Base-by-base conservation (phyloP, 2,113 vertebrate genomes). In the Halcyon malimbica region DNA sequence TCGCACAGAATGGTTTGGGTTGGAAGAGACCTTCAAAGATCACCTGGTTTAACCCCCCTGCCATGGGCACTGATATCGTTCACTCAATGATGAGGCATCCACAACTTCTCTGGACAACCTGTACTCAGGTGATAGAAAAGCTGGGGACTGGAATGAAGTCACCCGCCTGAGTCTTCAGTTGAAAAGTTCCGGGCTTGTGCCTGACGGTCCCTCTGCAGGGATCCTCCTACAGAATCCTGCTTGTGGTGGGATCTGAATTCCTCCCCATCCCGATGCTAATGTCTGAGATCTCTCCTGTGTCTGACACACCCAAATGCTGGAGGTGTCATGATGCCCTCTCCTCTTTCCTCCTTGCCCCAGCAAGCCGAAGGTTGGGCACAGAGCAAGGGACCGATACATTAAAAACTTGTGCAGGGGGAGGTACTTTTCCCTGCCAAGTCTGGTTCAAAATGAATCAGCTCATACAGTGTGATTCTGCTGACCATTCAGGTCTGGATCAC, bases 321-420 rank as follows among this genome's bases (percentile, higher is more conserved):
- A 87, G 17, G 7, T 1, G 9, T 5, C 2, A 0, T 13, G 81
- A 29, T 50, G 15, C 21, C 13, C 39, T 64, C 60, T 63, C 20
- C 46, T 65, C 20, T 76, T 35, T 48, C 26, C 50, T 74, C 33
- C 29, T 73, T 42, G 3, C 16, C 56, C 48, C 60, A 79, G 4
- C 6, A 65, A 70, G 35, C 46, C 60, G 37, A 70, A 85, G 25
- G 24, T 3, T 48, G 53, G 24, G 50, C 53, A 51, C 5, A 20
- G 25, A 87, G 26, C 24, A 41, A 10, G 39, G 24, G 13, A n/a
- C 3, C 0, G 3, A 25, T 6, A 39, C 7, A 7, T 54, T 23
- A 35, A 51, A 83, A 28, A 31, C 12, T 8, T 33, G 7, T 54
- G 16, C 3, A 16, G 9, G 42, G 54, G 33, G 42, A 86, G 31